Evolutionary conservation across 1,140 invertebrate species (phyloP), one percentile per base, ranked within the genome.

Genomic region (Mizuhopecten yessoensis): DNA sequence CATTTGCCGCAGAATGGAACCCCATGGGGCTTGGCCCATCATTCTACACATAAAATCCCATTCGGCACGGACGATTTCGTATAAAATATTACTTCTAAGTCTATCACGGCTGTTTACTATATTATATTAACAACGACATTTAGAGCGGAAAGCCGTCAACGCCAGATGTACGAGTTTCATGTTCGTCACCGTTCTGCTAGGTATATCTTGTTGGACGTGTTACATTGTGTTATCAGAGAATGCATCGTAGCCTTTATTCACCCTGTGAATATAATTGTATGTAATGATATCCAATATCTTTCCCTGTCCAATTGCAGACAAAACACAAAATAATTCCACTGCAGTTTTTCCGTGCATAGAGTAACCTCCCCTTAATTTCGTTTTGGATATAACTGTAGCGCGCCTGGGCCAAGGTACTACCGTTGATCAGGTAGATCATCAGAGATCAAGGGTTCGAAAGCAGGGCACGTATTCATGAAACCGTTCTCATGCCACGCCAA

Each of bases 1-100:
- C 29, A 75, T 75, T 75, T 75, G 57, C 57, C 57, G 57, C 57
- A 75, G 57, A 75, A 75, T 75, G 57, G 57, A 75, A 75, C 57
- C 57, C 57, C 57, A 75, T n/a, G 57, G 57, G 57, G 57, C 57
- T 29, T n/a, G 29, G 11, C 23, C 57, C 57, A 75, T 75, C 57
- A 75, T 75, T 75, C 57, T 75, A 17, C 57, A 29, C 57, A 75
- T 75, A 75, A 75, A n/a, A 75, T 75, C 57, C n/a, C 57, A 75
- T 75, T 75, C 57, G 57, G 57, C 11, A 75, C 57, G 57, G 57
- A 75, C 57, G n/a, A 75, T 75, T 75, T 75, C 23, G 23, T 75
- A 75, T 75, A 75, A 75, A 75, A 75, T 75, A 75, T 75, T n/a
- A 75, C 57, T 75, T 75, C 57, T 29, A 75, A 29, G 57, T 75